Evolutionary conservation across 2,888 invertebrate genomes (phyloP), one percentile per base, ranked within the genome.

Genomic region (Sesia apiformis): DNA sequence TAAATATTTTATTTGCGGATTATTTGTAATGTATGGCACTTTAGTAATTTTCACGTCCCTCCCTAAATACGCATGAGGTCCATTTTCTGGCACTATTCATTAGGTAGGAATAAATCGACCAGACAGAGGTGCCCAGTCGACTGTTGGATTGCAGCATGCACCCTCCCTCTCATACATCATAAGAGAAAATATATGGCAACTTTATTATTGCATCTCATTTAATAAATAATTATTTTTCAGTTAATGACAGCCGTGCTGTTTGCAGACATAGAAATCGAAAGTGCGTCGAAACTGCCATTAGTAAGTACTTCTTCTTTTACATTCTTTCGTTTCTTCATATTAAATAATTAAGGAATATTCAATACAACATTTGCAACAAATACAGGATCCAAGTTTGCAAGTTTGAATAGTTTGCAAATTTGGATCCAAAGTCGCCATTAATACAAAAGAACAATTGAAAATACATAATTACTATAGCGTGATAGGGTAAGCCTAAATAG

Each of bases 231-330:
- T 40, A 23, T 6, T 50, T 56, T 56, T 5, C 52, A 57, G 57
- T 54, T 55, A 49, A 50, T 4, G 39, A 55, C n/a, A 57, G 55
- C 38, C 49, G 39, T 4, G 51, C 50, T 46, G 46, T 58, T 41
- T 58, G 57, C 52, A 53, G 56, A 38, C 8, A 54, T 38, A n/a
- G 3, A 1, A 46, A 51, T 38, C 23, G 38, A 40, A 0, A 39
- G 0, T 58, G 57, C 8, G 57, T 58, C 1, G 3, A 23, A 40
- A 38, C n/a, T 6, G 53, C 57, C 40, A 49, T 56, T 5, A 56
- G 57, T 58, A 51, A 51, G 53, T 51, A 8, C 39, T 23, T 6
- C 7, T 42, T 42, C 7, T 23, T 23, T 23, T 23, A 23, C 23
- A 23, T 23, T 23, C 23, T 23, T 23, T 23, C 23, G 23, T 23